A percentile compares a stretch with the other conserved stretches of the same genome.
phyloP scores from a whole-genome alignment of 1,140 invertebrate species.

The Orchesella cincta region DNA sequence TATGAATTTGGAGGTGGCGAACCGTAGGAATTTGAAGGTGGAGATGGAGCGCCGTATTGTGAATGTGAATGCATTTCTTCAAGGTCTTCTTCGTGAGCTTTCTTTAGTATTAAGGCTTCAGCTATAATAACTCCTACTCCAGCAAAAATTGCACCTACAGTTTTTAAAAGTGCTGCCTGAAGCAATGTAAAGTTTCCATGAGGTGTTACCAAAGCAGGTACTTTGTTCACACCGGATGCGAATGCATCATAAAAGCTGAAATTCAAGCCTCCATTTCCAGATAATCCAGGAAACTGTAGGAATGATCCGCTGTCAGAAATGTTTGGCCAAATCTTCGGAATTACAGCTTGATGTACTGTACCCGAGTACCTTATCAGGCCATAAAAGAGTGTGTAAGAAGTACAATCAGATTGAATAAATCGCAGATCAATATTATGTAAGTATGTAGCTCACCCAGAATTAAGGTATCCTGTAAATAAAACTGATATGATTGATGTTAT shows the following conservation, averaged over 20 bases:
- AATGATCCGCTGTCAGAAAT: background rate
- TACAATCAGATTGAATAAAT: too few relatives aligned
- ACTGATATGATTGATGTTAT: too few relatives aligned
- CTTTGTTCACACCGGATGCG: slow-evolving; percentile 15
- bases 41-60: background rate
- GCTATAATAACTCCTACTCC: slow-evolving; percentile 32
- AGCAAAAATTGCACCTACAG: slow-evolving; percentile 37
- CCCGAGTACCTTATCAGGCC: too few relatives aligned
- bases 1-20: background rate
- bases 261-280: background rate
- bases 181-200: slow-evolving; percentile 42
- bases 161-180: slow-evolving; percentile 32
- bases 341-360: background rate
- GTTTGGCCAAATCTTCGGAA: slow-evolving; percentile 5
- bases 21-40: background rate
- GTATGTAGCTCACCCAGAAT: background rate
- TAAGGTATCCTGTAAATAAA: slow-evolving; percentile 8
- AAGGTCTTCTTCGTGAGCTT: background rate
- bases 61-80: background rate
- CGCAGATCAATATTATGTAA: too few relatives aligned
- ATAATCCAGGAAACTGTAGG: background rate
- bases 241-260: background rate
- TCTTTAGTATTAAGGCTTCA: slow-evolving; percentile 21
- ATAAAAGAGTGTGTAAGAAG: too few relatives aligned
- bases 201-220: background rate